phyloP scores from a whole-genome alignment of 2,113 vertebrate species.

The Tragulus kanchil region DNA sequence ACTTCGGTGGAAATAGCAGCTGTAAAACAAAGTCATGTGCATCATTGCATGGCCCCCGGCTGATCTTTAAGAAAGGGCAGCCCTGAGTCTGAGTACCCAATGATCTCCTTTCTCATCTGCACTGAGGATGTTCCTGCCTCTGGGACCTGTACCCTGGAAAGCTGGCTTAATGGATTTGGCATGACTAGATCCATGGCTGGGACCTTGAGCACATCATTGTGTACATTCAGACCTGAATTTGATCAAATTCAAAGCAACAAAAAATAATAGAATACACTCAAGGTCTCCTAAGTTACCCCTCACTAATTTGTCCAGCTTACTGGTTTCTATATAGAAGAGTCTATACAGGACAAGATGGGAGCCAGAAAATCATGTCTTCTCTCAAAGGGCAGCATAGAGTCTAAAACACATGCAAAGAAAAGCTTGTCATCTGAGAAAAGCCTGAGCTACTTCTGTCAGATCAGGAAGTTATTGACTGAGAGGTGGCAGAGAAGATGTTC shows the following conservation, averaged over 20 bases:
- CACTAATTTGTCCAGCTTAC: background rate
- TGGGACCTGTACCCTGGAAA: background rate
- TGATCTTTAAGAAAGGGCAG: background rate
- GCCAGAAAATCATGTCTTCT: background rate
- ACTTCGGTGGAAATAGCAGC: constrained; percentile 36
- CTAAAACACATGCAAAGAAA: background rate
- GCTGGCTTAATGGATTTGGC: background rate
- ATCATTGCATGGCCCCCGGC: background rate
- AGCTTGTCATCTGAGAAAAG: background rate
- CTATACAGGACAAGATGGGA: background rate
- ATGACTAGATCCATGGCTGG: background rate
- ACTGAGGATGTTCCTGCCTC: background rate
- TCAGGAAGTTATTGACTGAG: background rate
- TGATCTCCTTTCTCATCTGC: background rate
- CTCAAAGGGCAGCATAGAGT: background rate
- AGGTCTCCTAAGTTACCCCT: background rate
- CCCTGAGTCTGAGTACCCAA: background rate
- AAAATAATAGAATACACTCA: background rate
- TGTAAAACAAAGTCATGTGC: background rate
- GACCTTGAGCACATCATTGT: background rate
- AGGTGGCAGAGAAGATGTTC: background rate
- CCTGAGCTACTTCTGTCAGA: background rate
- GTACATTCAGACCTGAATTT: background rate
- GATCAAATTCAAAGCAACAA: constrained; percentile 21
- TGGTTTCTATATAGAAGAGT: background rate